Percentiles rank a stretch among this genome's conserved stretches.
These are phyloP conservation scores for Gambusia holbrooki DNA, from an alignment of 2,113 vertebrate genomes.

Conservation along the genomic window DNA sequence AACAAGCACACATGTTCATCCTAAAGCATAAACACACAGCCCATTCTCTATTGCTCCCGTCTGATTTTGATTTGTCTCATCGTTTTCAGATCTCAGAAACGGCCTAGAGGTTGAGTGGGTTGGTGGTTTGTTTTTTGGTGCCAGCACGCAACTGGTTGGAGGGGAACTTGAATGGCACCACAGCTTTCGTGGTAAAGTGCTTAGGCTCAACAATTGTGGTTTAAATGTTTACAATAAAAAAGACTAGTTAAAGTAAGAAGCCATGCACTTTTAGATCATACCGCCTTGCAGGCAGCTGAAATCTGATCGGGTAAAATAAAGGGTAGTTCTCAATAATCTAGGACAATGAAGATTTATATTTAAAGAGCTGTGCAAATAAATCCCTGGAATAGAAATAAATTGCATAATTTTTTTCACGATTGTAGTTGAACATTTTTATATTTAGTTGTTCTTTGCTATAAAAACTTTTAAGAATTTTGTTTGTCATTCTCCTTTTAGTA, in stretches of 20 bases:
- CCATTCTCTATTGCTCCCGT: slow-evolving; percentile 68
- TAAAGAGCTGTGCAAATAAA: not conserved
- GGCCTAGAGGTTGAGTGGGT: slow-evolving; percentile 68
- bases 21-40: slow-evolving; percentile 58
- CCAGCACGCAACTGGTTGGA: slow-evolving; percentile 65
- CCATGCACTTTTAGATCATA: slow-evolving; percentile 55
- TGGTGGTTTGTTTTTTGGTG: slow-evolving; percentile 68
- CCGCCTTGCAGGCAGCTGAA: not conserved
- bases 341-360: slow-evolving; percentile 2
- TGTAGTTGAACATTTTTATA: not conserved
- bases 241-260: slow-evolving; percentile 34
- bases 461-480: not conserved
- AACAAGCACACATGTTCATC: slow-evolving; percentile 47
- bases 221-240: slow-evolving; percentile 55
- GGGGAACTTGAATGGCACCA: slow-evolving; percentile 65
- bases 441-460: not conserved
- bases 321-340: slow-evolving; percentile 8
- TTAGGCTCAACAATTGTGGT: slow-evolving; percentile 64
- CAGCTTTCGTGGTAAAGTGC: slow-evolving; percentile 51
- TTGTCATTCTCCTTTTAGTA: not conserved
- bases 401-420: not conserved
- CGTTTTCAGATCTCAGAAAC: slow-evolving; percentile 70
- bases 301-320: slow-evolving; percentile 1
- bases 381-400: not conserved
- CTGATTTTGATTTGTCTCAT: slow-evolving; percentile 79